Percentiles rank a stretch among this genome's conserved stretches.
Conservation (phyloP, 1,140 invertebrate genomes). For the Ostrea denselamellosa region DNA sequence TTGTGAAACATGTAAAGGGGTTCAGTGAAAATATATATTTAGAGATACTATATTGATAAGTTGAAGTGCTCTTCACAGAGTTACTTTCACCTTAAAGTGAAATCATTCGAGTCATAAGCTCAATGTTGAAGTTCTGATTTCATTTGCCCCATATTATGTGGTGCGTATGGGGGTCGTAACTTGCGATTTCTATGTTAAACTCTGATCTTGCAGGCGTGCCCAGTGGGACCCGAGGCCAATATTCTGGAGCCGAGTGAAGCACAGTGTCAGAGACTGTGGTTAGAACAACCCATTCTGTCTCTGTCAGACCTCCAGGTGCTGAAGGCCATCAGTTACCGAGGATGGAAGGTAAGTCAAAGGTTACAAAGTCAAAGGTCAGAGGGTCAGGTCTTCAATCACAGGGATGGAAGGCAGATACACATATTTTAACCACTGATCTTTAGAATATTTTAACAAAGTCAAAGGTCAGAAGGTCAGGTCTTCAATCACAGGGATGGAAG, state of each 20-base stretch:
- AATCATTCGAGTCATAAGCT: too few species aligned
- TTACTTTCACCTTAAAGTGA: too few species aligned
- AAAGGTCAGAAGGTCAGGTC: background rate
- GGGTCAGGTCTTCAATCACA: background rate
- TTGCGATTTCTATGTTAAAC: too few species aligned
- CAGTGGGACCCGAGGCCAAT: constrained; percentile 92
- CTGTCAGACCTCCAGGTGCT: constrained; percentile 93
- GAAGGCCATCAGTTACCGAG: constrained; percentile 90
- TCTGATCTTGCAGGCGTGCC: constrained; percentile 79
- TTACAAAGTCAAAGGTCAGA: background rate
- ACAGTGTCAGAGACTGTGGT: constrained; percentile 95
- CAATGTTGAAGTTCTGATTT: too few species aligned
- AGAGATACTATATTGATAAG: too few species aligned
- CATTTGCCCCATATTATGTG: too few species aligned
- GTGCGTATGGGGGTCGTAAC: too few species aligned
- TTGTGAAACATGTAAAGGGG: too few species aligned
- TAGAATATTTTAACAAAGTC: too few species aligned
- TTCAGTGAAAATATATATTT: too few species aligned
- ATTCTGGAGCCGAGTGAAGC: constrained; percentile 92
- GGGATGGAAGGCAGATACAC: background rate
- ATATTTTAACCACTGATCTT: too few species aligned
- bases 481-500: background rate
- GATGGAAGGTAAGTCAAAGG: constrained; percentile 86
- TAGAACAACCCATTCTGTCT: constrained; percentile 96
- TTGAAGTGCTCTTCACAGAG: too few species aligned